Evolutionary conservation across 2,888 invertebrate species (phyloP), one percentile per base, ranked within the genome.

Genomic region (Brachynemurus nebulosus): DNA sequence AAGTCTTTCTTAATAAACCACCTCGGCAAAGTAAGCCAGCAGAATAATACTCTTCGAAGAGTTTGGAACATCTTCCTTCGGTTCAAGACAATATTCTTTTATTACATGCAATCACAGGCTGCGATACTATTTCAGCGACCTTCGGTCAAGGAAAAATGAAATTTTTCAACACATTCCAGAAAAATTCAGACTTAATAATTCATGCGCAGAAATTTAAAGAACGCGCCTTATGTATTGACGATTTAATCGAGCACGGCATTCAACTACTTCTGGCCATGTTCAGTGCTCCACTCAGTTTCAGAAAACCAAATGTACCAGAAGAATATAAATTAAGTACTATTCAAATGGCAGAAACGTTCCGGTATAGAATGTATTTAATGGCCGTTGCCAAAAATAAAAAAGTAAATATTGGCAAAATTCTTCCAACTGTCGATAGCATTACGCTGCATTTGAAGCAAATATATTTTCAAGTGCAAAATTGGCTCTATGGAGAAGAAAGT

Each of bases 251-350:
- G 7, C 6, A n/a, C 34, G 7, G n/a, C 7, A 6, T 34, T 14
- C 34, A 34, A 34, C 16, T 34, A 8, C 34, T 34, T 34, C 12
- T 34, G 34, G 34, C 34, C 12, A 34, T 34, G 34, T 34, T 11
- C n/a, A 14, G n/a, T 34, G 34, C 34, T n/a, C n/a, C n/a, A n/a
- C 6, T 34, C 6, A 34, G 6, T 12, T 34, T 34, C 34, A 34
- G 34, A 14, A 34, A 34, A n/a, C 34, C 34, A 7, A 34, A 12
- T 34, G 6, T 34, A 6, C 34, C 34, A 11, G 34, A 34, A 7
- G 7, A 34, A n/a, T 34, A 11, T 34, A 34, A 34, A n/a, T 12
- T 14, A 11, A 34, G 12, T 14, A 34, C 7, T n/a, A n/a, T n/a
- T n/a, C n/a, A n/a, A n/a, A n/a, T n/a, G n/a, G n/a, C n/a, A n/a